Conservation (phyloP, 2,888 invertebrate genomes). For the Coleophora flavipennella region DNA sequence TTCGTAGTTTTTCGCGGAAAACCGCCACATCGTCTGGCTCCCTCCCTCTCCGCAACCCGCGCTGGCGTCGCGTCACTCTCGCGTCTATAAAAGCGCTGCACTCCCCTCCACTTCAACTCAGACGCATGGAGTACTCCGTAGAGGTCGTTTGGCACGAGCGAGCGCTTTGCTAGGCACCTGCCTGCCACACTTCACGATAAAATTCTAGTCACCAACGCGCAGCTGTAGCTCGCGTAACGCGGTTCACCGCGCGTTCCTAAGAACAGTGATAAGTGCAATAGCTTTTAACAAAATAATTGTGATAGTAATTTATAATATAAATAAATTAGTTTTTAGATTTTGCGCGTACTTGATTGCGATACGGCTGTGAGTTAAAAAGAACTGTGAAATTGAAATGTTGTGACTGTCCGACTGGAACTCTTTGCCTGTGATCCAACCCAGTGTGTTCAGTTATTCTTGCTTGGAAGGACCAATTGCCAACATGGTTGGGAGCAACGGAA, state of each 20-base stretch:
- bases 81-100: constrained; percentile 59
- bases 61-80: constrained; percentile 49
- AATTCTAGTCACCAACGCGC: constrained; percentile 71
- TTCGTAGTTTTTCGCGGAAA: constrained; percentile 67
- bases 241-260: constrained; percentile 69
- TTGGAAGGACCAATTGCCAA: constrained; percentile 60
- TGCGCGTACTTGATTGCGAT: constrained; percentile 49
- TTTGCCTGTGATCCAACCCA: constrained; percentile 63
- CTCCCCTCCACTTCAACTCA: constrained; percentile 69
- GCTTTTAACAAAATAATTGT: constrained; percentile 64
- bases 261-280: constrained; percentile 73
- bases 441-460: constrained; percentile 64
- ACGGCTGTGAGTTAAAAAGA: constrained; percentile 70
- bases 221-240: constrained; percentile 66
- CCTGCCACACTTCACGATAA: constrained; percentile 66
- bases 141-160: constrained; percentile 75
- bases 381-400: constrained; percentile 63
- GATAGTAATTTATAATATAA: constrained; percentile 71
- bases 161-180: constrained; percentile 75
- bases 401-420: constrained; percentile 70
- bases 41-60: constrained; percentile 21
- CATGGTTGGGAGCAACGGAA: constrained; percentile 90
- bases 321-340: constrained; percentile 65
- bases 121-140: constrained; percentile 75
- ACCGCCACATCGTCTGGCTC: constrained; percentile 41